phyloP scores from a whole-genome alignment of 2,113 vertebrate species.

The Brienomyrus longianalis region DNA sequence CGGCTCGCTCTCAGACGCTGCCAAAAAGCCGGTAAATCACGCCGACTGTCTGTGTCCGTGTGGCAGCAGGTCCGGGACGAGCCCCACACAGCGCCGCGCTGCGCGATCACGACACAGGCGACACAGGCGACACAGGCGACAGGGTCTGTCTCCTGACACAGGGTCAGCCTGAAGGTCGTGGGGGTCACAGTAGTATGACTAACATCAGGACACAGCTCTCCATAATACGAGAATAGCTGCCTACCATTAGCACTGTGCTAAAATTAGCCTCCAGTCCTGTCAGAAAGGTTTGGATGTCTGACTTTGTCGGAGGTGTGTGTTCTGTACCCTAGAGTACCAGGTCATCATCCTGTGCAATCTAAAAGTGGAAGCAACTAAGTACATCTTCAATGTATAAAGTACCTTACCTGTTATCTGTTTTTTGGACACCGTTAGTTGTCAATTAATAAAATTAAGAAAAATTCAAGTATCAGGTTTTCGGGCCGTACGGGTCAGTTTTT shows the following conservation, averaged over 20 bases:
- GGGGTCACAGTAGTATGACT: background rate
- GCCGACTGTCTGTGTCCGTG: constrained; percentile 24
- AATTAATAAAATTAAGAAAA: background rate
- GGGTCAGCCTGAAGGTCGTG: background rate
- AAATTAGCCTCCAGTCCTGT: background rate
- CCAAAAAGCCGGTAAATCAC: constrained; percentile 25
- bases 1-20: constrained; percentile 20
- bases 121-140: too few species aligned
- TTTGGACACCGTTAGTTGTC: background rate
- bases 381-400: background rate
- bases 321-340: background rate
- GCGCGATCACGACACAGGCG: background rate
- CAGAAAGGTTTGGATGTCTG: background rate
- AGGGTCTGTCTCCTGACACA: constrained; percentile 2
- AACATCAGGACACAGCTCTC: background rate
- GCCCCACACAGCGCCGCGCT: background rate
- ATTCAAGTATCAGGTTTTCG: background rate
- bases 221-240: background rate
- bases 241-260: background rate
- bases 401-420: background rate
- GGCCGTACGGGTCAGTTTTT: background rate
- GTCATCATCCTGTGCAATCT: background rate
- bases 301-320: background rate
- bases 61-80: background rate
- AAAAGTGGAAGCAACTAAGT: background rate